phyloP scores from a whole-genome alignment of 2,113 vertebrate genomes.

The Hippolais icterina region DNA sequence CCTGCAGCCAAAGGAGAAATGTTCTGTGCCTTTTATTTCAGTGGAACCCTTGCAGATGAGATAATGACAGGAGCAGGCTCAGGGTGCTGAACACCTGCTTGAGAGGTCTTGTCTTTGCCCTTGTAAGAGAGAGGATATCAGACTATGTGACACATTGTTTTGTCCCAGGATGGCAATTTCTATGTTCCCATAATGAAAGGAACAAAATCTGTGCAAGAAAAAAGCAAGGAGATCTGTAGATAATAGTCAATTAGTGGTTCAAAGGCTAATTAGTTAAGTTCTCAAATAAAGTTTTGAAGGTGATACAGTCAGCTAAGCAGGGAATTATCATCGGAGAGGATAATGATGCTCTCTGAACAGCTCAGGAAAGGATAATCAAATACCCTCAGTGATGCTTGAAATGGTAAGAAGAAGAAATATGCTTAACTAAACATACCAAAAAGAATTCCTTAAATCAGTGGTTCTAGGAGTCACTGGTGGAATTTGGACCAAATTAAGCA shows the following conservation, averaged over 20 bases:
- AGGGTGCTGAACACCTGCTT: neutral
- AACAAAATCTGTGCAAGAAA: slow-evolving; percentile 7
- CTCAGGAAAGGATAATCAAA: slow-evolving; percentile 1
- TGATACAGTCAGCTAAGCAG: slow-evolving; percentile 48
- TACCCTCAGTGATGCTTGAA: neutral
- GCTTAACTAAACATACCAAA: neutral
- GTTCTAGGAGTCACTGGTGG: neutral
- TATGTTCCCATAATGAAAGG: neutral
- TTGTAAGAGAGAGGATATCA: neutral
- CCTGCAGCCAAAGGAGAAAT: neutral
- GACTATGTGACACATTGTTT: slow-evolving; percentile 19
- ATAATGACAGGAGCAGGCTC: neutral
- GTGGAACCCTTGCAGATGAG: neutral
- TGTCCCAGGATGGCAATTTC: slow-evolving; percentile 25
- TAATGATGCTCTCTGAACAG: neutral
- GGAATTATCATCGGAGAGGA: slow-evolving; percentile 15
- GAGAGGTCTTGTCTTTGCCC: slow-evolving; percentile 4
- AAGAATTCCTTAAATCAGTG: neutral
- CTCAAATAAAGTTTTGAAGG: slow-evolving; percentile 71
- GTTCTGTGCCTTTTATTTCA: neutral
- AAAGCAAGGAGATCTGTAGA: slow-evolving; percentile 33
- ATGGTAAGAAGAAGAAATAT: neutral
- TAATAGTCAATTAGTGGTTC: slow-evolving; percentile 71
- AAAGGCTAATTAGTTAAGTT: slow-evolving; percentile 73
- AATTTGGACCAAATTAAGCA: neutral